Conservation (phyloP, 2,113 vertebrate species). For the Osmerus mordax region DNA sequence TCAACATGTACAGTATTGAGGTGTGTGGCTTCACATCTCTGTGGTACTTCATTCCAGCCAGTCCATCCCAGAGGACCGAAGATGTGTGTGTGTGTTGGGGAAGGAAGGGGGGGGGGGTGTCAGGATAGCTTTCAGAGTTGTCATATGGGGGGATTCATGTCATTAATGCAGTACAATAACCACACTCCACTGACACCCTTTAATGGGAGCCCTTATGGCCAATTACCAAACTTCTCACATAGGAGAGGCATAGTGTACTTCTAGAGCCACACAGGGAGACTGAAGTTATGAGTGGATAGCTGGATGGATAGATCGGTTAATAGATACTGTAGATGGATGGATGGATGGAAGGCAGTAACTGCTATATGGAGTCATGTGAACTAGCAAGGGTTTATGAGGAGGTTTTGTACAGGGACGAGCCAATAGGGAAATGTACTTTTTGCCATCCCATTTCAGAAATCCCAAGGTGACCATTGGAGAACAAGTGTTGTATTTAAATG, state of each 20-base stretch:
- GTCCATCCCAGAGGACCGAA: constrained; percentile 1
- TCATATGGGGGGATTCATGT: constrained; percentile 28
- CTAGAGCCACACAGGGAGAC: neutral
- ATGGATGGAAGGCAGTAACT: constrained; percentile 11
- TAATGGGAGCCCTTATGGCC: constrained; percentile 60
- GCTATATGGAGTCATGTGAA: constrained; percentile 29
- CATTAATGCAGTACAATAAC: constrained; percentile 53
- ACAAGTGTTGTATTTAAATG: constrained; percentile 59
- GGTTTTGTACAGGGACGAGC: constrained; percentile 18
- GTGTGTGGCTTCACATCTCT: constrained; percentile 21
- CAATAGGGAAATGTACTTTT: constrained; percentile 36
- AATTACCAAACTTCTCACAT: constrained; percentile 51
- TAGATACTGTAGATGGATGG: constrained; percentile 20
- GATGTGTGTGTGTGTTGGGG: neutral
- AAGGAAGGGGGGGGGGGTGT: constrained; percentile 16
- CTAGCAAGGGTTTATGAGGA: constrained; percentile 25
- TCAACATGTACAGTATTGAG: neutral
- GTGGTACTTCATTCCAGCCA: constrained; percentile 27
- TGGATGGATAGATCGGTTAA: constrained; percentile 19
- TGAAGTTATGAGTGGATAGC: constrained; percentile 33
- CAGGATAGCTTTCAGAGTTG: constrained; percentile 38
- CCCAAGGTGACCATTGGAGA: constrained; percentile 54
- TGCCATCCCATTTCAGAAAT: constrained; percentile 42
- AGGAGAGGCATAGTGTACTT: constrained; percentile 15
- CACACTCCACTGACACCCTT: constrained; percentile 56